Evolutionary conservation across 2,888 invertebrate species (phyloP), one percentile per base, ranked within the genome.

Genomic region (Eilema caniola): DNA sequence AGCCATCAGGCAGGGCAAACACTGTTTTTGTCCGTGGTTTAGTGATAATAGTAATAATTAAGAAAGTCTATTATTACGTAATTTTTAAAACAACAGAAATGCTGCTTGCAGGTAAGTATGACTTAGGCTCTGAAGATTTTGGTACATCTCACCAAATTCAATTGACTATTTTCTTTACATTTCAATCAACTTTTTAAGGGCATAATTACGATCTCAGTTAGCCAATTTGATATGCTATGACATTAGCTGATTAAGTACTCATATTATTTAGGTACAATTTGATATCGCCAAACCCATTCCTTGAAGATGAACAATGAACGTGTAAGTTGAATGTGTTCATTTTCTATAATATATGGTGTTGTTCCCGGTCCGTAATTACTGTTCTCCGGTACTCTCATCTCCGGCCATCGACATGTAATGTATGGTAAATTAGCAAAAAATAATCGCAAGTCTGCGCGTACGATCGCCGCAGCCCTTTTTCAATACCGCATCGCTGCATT

Each of bases 361-460:
- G 66, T 72, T 71, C 66, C 72, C 74, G 69, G 12, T 61, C 65
- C 20, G 72, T 69, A 78, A 82, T 81, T 75, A 79, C 78, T 70
- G 72, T 76, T 74, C 73, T 37, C 61, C 68, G 76, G 74, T 75
- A 76, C 64, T 69, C 76, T 75, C 81, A 81, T 86, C 85, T 86
- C 85, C 85, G 85, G 80, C 75, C 80, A 83, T 85, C 85, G 83
- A 83, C 83, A 78, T 86, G 82, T 80, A 84, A 85, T 77, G 85
- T 85, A 92, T 86, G 92, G 91, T 91, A 89, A 90, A 92, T 92
- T 92, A 92, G 92, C 91, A 91, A 92, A 92, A 92, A 92, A 92
- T 91, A 92, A 92, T 88, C 86, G 85, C 78, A 77, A 75, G 73
- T 67, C 76, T 79, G 80, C 80, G 75, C 78, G 79, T 83, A 74